Conservation (phyloP, 2,797 vertebrate species). For the Saxicola maurus region DNA sequence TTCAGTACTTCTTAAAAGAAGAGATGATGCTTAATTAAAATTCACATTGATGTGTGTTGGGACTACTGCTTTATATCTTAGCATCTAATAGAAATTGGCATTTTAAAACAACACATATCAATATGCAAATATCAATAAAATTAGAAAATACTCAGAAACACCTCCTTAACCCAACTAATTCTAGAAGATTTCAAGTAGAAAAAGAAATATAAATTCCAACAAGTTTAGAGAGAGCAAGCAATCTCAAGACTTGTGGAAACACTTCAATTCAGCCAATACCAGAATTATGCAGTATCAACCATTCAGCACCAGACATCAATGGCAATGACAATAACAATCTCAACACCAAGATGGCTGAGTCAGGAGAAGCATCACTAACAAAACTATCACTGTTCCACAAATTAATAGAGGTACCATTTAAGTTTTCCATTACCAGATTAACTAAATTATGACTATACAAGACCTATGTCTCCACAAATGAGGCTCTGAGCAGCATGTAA, state of each 20-base stretch:
- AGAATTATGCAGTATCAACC: background rate
- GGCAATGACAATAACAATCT: background rate
- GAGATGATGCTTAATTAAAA: background rate
- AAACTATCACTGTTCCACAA: background rate
- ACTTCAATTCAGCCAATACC: background rate
- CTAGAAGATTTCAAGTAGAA: background rate
- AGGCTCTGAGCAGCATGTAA: background rate
- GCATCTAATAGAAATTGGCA: background rate
- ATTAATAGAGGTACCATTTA: background rate
- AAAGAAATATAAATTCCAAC: background rate
- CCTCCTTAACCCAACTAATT: background rate
- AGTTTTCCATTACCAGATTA: background rate
- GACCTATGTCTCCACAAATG: background rate
- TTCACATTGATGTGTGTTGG: accelerated
- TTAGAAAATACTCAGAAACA: background rate
- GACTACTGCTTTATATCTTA: background rate
- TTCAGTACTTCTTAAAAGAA: background rate
- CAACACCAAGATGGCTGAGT: background rate
- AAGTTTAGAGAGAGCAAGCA: background rate
- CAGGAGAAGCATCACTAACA: background rate
- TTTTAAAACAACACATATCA: background rate
- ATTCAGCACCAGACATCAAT: background rate
- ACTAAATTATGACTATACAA: background rate
- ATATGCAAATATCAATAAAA: background rate
- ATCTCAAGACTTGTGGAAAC: background rate